Evolutionary conservation across 2,888 invertebrate species (phyloP).

Genomic region (Epicampocera succincta): DNA sequence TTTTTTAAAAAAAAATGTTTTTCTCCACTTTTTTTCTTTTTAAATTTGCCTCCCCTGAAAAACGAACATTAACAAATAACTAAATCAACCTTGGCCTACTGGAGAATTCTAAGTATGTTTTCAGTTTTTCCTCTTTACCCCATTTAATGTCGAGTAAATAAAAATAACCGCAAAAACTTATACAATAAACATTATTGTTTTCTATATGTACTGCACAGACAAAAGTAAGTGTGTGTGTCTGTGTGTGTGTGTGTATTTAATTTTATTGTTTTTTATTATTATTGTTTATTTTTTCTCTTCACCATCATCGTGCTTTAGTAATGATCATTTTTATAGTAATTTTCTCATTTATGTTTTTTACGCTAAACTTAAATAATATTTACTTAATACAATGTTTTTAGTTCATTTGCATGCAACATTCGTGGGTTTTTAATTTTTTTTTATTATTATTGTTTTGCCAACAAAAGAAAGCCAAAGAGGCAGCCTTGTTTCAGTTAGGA

Average conservation of each 20-base stretch:
- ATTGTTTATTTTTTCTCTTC: not conserved
- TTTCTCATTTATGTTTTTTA: conserved; percentile 59
- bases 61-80: not conserved
- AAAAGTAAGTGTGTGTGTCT: not conserved
- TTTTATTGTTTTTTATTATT: conserved; percentile 9
- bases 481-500: conserved; percentile 8
- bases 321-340: conserved; percentile 50
- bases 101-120: conserved; percentile 1
- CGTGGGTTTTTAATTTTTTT: too few species aligned
- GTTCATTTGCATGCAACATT: conserved; percentile 60
- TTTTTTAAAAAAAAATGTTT: too few species aligned
- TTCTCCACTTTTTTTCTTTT: not conserved
- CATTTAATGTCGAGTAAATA: conserved; percentile 24
- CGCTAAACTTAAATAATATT: conserved; percentile 56
- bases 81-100: conserved; percentile 43
- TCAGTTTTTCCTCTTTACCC: too few species aligned
- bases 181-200: conserved; percentile 25
- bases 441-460: not conserved
- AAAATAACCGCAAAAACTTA: conserved; percentile 12
- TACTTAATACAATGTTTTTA: conserved; percentile 57
- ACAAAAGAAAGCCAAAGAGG: conserved; percentile 18
- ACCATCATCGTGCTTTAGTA: conserved; percentile 2
- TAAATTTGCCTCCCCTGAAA: not conserved
- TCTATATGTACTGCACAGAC: not conserved
- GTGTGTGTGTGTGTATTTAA: not conserved